Evolutionary conservation across 2,797 vertebrate genomes (phyloP).

Genomic region (Typhlichthys subterraneus): DNA sequence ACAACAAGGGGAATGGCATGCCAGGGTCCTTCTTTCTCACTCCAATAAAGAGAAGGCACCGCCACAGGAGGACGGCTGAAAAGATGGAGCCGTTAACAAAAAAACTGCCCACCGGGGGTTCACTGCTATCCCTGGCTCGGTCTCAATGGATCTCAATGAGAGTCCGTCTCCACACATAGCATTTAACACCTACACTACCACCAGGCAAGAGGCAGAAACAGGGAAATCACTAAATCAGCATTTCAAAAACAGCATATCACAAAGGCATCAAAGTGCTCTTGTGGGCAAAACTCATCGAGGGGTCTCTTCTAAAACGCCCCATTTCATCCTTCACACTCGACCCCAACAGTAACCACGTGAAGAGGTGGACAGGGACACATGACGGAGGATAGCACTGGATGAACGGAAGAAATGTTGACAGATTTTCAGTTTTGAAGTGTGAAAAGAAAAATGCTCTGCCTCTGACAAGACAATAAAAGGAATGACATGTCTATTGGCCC

Average conservation of each 20-base stretch:
- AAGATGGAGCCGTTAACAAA: slow-evolving; percentile 68
- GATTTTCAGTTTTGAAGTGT: slow-evolving; percentile 19
- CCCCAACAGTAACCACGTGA: slow-evolving; percentile 44
- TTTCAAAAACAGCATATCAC: slow-evolving; percentile 67
- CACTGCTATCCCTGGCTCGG: slow-evolving; percentile 40
- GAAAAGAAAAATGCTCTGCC: slow-evolving; percentile 8
- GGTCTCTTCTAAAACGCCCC: slow-evolving; percentile 47
- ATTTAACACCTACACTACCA: slow-evolving; percentile 80
- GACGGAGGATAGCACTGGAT: slow-evolving; percentile 14
- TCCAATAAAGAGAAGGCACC: slow-evolving; percentile 56
- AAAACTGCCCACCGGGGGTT: slow-evolving; percentile 45
- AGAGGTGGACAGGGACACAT: slow-evolving; percentile 26
- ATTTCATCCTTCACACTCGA: slow-evolving; percentile 34
- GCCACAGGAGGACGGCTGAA: slow-evolving; percentile 59
- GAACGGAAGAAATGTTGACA: slow-evolving; percentile 15
- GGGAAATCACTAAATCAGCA: slow-evolving; percentile 71
- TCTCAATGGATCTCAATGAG: slow-evolving; percentile 62
- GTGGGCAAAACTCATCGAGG: slow-evolving; percentile 42
- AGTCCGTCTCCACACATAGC: slow-evolving; percentile 64
- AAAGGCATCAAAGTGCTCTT: slow-evolving; percentile 77
- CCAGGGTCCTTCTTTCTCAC: slow-evolving; percentile 53
- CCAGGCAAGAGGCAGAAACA: slow-evolving; percentile 47
- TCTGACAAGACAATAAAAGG: slow-evolving; percentile 21
- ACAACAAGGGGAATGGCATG: slow-evolving; percentile 64
- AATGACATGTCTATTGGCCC: slow-evolving; percentile 4